Evolutionary conservation across 2,888 invertebrate species (phyloP).

Genomic region (Lasioglossum morio): DNA sequence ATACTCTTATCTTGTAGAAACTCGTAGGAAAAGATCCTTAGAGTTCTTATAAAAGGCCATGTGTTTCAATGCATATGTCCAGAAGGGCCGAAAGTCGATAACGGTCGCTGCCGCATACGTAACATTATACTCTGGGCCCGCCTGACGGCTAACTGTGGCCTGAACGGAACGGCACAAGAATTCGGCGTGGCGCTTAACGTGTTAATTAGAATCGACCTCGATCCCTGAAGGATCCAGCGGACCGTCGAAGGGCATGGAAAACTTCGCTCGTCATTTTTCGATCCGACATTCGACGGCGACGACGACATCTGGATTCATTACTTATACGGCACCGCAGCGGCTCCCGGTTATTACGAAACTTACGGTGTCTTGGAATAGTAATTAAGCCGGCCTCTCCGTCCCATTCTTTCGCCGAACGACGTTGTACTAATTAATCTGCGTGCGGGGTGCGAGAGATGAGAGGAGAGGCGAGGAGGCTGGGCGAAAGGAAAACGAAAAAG

Average conservation of each 20-base stretch:
- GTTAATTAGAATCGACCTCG: neutral
- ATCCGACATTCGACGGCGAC: slow-evolving; percentile 67
- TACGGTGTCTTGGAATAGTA: slow-evolving; percentile 72
- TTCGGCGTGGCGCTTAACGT: too few relatives aligned
- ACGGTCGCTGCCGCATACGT: too few relatives aligned
- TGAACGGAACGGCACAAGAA: too few relatives aligned
- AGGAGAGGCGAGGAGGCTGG: slow-evolving; percentile 42
- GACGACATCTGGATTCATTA: slow-evolving; percentile 79
- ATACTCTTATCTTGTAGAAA: too few relatives aligned
- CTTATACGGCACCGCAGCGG: slow-evolving; percentile 61
- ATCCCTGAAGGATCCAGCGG: neutral
- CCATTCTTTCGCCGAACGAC: slow-evolving; percentile 63
- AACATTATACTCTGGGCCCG: too few relatives aligned
- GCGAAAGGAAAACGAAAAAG: slow-evolving; percentile 47
- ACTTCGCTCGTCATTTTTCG: slow-evolving; percentile 75
- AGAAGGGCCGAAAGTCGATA: too few relatives aligned
- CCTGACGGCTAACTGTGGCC: too few relatives aligned
- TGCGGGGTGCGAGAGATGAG: slow-evolving; percentile 32
- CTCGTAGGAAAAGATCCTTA: too few relatives aligned
- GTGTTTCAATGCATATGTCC: too few relatives aligned
- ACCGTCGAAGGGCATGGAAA: slow-evolving; percentile 16
- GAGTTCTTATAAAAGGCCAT: too few relatives aligned
- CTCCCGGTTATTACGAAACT: slow-evolving; percentile 75
- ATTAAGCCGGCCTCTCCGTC: slow-evolving; percentile 70
- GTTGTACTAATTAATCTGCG: slow-evolving; percentile 70